Percentiles rank a stretch among this genome's conserved stretches.
phyloP scores from a whole-genome alignment of 92 coral and sea anemone species.

The Umimayanthus kanabou region DNA sequence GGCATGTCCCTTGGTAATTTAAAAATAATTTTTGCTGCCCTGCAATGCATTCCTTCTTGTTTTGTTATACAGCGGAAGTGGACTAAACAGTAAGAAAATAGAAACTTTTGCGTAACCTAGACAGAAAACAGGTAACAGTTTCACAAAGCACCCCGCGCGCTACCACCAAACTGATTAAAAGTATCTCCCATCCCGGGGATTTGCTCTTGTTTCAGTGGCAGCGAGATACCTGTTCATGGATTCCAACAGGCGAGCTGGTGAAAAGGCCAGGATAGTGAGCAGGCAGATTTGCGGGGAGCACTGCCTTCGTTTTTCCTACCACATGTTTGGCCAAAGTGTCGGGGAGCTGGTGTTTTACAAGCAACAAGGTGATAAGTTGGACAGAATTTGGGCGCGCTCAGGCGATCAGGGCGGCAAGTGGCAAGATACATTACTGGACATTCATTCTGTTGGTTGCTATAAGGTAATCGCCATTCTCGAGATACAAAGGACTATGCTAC shows the following conservation, averaged over 20 bases:
- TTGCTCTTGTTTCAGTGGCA: neutral
- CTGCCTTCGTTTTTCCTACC: conserved; percentile 83
- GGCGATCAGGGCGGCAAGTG: conserved; percentile 46
- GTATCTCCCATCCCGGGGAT: neutral
- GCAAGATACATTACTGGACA: neutral
- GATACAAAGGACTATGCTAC: too few relatives aligned
- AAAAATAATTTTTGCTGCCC: too few relatives aligned
- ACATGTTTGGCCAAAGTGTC: conserved; percentile 80
- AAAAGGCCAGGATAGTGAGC: conserved; percentile 65
- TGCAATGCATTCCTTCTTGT: too few relatives aligned
- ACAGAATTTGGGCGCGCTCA: conserved; percentile 63
- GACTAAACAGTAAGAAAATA: too few relatives aligned
- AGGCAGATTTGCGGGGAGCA: conserved; percentile 69
- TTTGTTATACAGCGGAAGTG: too few relatives aligned
- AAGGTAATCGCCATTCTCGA: neutral
- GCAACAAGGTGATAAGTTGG: conserved; percentile 40
- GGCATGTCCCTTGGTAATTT: too few relatives aligned
- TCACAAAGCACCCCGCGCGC: too few relatives aligned
- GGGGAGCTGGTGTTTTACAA: conserved; percentile 68
- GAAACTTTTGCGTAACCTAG: too few relatives aligned
- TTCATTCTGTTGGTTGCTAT: neutral
- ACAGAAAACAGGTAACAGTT: too few relatives aligned
- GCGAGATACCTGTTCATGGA: conserved; percentile 74
- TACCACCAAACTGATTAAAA: neutral
- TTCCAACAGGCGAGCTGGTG: conserved; percentile 58